Evolutionary conservation across 2,113 vertebrate species (phyloP), one percentile per base, ranked within the genome.

Genomic region (Corapipo altera): DNA sequence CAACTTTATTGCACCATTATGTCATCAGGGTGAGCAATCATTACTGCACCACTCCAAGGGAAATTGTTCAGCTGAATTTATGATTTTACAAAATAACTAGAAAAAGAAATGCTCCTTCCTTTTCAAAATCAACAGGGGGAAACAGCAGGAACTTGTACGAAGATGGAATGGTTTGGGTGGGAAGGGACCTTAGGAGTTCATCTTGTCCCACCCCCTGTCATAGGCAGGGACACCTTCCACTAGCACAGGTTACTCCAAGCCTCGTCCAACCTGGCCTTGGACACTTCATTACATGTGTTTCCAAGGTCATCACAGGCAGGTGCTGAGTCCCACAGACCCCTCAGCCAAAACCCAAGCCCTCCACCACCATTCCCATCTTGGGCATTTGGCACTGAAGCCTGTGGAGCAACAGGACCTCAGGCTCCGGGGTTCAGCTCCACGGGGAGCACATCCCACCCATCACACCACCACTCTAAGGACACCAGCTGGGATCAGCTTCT

Each of bases 271-370:
- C 49, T 43, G 51, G 17, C 49, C 35, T 66, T 5, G 3, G 41
- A 43, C 15, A 19, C 51, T 27, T 12, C 21, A 9, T 1, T 11
- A 32, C 85, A 35, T 0, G 0, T 2, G 2, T 43, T 80, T 15
- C 9, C 76, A 80, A 51, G 51, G 58, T 19, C 8, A 22, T 44
- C 37, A 21, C 20, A 4, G 7, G 54, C 26, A 20, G 32, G 26
- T 6, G 19, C 15, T 1, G 5, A 28, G 52, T 55, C 14, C 55
- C 51, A 9, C 23, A 15, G 41, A 51, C 3, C 54, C 28, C 35
- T 11, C 7, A 5, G 20, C 10, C 4, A 8, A 13, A 15, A 32
- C 4, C 22, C 27, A 17, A 16, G 7, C 17, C 49, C 61, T 24
- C 11, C 41, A 22, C 7, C 6, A 2, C 58, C 28, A 3, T 35